Base-by-base conservation (phyloP, 1,140 invertebrate species). In the Neodiprion virginianus region DNA sequence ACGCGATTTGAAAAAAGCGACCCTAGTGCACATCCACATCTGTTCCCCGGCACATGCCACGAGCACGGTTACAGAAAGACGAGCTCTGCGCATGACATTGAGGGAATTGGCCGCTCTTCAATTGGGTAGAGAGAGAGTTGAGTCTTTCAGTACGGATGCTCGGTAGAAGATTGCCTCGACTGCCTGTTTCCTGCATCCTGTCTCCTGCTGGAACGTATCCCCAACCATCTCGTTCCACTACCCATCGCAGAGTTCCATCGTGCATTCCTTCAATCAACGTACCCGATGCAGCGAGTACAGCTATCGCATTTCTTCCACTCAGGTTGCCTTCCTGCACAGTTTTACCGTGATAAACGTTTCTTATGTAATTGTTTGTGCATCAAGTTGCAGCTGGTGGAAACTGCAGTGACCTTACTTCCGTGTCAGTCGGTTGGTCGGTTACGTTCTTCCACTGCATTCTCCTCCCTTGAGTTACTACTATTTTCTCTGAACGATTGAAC, bases 191-290 rank as follows among this genome's bases (percentile, higher is more conserved):
- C 53, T 17, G 53, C n/a, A 17, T 14, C 53, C 53, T 61, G 53
- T 61, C 53, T 61, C n/a, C n/a, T 12, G 53, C 53, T 61, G 53
- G 53, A 61, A 9, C 53, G 3, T 61, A 61, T 61, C n/a, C n/a
- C n/a, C 7, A 17, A 61, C 11, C 53, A 14, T 61, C 11, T 14
- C 53, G 53, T 61, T 14, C 28, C 28, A 40, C 28, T 40, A 40
- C 28, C 28, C 28, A 40, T 40, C 28, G 28, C 28, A 40, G 28
- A 40, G 28, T 40, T 40, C 28, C 28, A 40, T 40, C n/a, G 53
- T 61, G n/a, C 53, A 12, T 61, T 61, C 53, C 53, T 61, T 61
- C n/a, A 61, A 61, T 61, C 53, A 61, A 61, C n/a, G 53, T 61
- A 61, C 53, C 53, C 53, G 53, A 14, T 12, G 8, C 53, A 40